Evolutionary conservation across 1,140 invertebrate species (phyloP).

Genomic region (Trypoxylus dichotomus): DNA sequence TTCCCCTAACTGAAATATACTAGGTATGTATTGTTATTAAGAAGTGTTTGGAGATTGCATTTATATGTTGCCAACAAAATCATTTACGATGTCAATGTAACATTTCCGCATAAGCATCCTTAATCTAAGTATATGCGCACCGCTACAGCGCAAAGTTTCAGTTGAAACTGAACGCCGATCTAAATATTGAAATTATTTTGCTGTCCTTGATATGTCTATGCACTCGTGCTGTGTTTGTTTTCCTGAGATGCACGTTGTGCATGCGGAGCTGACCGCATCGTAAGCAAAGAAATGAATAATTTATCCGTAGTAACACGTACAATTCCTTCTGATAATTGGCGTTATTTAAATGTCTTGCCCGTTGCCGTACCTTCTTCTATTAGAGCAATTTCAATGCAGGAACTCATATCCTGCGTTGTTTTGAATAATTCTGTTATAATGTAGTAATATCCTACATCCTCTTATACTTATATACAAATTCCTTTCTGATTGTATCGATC

Average conservation of each 20-base stretch:
- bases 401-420: background rate
- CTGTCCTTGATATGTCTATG: background rate
- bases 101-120: too few species aligned
- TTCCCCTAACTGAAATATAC: too few species aligned
- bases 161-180: background rate
- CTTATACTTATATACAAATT: background rate
- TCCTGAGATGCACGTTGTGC: slow-evolving; percentile 11
- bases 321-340: background rate
- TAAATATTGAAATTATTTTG: background rate
- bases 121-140: too few species aligned
- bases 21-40: too few species aligned
- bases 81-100: too few species aligned
- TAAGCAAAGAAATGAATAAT: background rate
- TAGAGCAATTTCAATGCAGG: slow-evolving; percentile 1
- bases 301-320: background rate
- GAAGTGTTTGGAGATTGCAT: too few species aligned
- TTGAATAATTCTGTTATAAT: background rate
- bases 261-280: background rate
- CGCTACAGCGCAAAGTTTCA: too few species aligned
- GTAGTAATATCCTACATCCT: background rate
- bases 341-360: background rate
- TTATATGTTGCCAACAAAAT: too few species aligned
- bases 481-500: background rate
- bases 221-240: background rate
- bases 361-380: background rate